A percentile compares a stretch with the other conserved stretches of the same genome.
These are phyloP conservation scores for Cheilosia urbana DNA, from an alignment of 2,888 invertebrate species.

Conservation along the genomic window DNA sequence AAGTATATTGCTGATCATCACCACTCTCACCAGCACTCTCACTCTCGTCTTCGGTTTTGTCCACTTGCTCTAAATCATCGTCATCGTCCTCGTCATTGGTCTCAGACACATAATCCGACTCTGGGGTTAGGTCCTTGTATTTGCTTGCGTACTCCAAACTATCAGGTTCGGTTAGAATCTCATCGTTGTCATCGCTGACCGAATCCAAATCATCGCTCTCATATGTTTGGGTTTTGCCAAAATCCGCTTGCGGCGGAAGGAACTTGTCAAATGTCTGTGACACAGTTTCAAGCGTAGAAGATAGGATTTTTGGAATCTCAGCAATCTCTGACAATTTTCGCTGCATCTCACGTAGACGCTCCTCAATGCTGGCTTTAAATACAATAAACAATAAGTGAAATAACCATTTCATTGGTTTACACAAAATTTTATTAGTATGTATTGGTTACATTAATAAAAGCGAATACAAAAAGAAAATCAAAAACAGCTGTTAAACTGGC, in stretches of 20 bases:
- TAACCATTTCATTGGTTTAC: not conserved
- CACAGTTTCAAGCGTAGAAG: constrained; percentile 82
- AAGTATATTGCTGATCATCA: constrained; percentile 80
- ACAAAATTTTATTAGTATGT: constrained; percentile 61
- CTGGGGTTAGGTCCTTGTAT: constrained; percentile 80
- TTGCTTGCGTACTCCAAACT: constrained; percentile 58
- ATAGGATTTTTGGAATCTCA: constrained; percentile 82
- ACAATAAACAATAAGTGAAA: constrained; percentile 12
- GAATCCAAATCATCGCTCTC: constrained; percentile 65
- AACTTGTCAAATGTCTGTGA: constrained; percentile 82
- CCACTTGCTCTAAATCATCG: constrained; percentile 75
- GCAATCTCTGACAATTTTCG: constrained; percentile 83
- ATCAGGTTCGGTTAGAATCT: constrained; percentile 61
- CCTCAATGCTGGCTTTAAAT: constrained; percentile 79
- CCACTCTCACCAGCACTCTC: constrained; percentile 55
- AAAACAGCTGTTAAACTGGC: constrained; percentile 21
- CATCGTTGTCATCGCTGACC: constrained; percentile 62
- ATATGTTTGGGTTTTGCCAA: constrained; percentile 12
- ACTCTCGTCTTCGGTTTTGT: constrained; percentile 35
- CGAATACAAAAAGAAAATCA: constrained; percentile 53
- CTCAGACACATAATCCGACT: constrained; percentile 83
- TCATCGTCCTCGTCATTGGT: constrained; percentile 78
- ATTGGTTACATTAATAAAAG: constrained; percentile 61
- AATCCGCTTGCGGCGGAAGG: constrained; percentile 64
- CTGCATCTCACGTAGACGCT: constrained; percentile 82